Conservation (phyloP, 1,140 invertebrate genomes). For the Neodiprion fabricii region DNA sequence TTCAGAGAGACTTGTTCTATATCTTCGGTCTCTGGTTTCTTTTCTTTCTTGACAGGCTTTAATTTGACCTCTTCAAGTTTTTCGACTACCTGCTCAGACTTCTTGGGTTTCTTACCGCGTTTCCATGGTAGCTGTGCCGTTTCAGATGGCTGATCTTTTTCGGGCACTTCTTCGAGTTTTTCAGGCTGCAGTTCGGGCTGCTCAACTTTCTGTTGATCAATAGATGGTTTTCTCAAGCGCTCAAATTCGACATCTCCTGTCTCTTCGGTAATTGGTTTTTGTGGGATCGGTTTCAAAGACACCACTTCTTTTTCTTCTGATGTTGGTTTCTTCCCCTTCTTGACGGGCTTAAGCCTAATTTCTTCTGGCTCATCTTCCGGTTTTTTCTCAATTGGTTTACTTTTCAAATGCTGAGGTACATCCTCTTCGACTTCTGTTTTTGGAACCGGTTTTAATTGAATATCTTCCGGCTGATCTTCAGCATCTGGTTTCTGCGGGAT, state of each 20-base stretch:
- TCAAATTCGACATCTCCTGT: not conserved
- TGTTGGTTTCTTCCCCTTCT: slow-evolving; percentile 8
- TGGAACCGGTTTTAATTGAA: no score
- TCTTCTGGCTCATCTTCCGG: slow-evolving; percentile 42
- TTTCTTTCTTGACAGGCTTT: no score
- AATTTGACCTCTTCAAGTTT: slow-evolving; percentile 10
- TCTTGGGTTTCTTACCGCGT: slow-evolving; percentile 47
- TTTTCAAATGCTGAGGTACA: no score
- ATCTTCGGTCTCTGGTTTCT: slow-evolving; percentile 48
- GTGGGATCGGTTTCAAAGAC: not conserved
- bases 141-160: slow-evolving; percentile 58
- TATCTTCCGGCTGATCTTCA: no score
- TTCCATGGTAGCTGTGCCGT: slow-evolving; percentile 51
- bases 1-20: slow-evolving; percentile 53
- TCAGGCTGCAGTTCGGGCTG: slow-evolving; percentile 34
- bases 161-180: slow-evolving; percentile 39
- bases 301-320: not conserved
- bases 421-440: no score
- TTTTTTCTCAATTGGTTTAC: slow-evolving; percentile 36
- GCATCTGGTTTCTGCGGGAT: slow-evolving; percentile 27
- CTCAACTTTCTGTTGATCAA: not conserved
- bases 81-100: not conserved
- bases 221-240: no score
- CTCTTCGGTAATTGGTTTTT: slow-evolving; percentile 1
- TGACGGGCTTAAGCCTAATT: slow-evolving; percentile 35